Base-by-base conservation (phyloP, 2,888 invertebrate genomes). In the Antitype chi region DNA sequence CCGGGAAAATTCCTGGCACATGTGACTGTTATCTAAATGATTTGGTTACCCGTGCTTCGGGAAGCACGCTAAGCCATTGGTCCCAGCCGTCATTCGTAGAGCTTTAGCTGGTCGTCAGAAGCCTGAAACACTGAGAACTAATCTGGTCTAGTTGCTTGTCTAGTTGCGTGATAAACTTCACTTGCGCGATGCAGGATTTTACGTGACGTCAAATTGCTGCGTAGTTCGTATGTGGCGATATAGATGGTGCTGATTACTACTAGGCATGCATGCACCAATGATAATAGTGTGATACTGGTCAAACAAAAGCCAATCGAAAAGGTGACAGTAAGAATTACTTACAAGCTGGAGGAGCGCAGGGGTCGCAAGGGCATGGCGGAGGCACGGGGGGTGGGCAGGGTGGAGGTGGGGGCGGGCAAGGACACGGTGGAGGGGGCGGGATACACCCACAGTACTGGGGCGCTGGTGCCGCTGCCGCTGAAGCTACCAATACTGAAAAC, bases 401-500 rank as follows among this genome's bases (percentile, higher is more conserved):
- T 11, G 82, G 55, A 0, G 80, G 84, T 0, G 88, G 85, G 4
- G 80, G 81, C 5, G 81, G 89, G 69, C 85, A 89, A 0, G 91
- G 90, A 2, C 87, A 87, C 4, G 86, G 89, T 7, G 88, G 84
- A 9, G 80, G 78, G 70, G 74, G 81, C 7, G 87, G 88, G 47
- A 67, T 25, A n/a, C 74, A 87, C 32, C 82, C 85, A 78, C 83
- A 82, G 74, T 80, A 90, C 86, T 93, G 92, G 55, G 94, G 93
- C 66, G 93, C 84, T 28, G 95, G 94, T 32, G 94, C 92, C 70
- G 93, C 93, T 47, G 88, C 81, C 43, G 92, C 90, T 67, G 93
- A 90, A 80, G 93, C 93, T 90, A 95, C 82, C 64, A 95, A 89
- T 78, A 92, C 95, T 95, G 91, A 38, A 59, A 25, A 25, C 49